Percentiles rank a stretch among this genome's conserved stretches.
Conservation (phyloP, 2,888 invertebrate species). For the Ephialtes manifestator region DNA sequence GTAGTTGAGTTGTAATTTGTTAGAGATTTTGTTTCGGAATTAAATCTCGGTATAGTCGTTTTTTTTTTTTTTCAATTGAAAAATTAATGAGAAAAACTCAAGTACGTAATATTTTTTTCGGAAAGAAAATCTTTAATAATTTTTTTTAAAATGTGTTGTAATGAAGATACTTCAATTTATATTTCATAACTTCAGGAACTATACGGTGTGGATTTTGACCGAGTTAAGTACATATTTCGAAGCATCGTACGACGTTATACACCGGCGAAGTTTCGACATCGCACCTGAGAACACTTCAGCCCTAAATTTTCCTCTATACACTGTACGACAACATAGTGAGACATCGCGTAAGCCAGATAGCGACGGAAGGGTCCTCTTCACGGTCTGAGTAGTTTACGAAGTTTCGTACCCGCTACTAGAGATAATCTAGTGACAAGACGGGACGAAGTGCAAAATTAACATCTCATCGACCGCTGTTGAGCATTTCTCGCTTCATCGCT, state of each 20-base stretch:
- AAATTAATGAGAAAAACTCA: neutral
- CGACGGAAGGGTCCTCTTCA: constrained; percentile 13
- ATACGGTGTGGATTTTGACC: neutral
- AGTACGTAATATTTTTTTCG: neutral
- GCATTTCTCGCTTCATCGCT: constrained; percentile 40
- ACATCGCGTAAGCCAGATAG: constrained; percentile 36
- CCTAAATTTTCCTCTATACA: constrained; percentile 31
- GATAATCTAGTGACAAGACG: constrained; percentile 71
- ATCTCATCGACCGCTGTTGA: constrained; percentile 62
- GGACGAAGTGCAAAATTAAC: constrained; percentile 72
- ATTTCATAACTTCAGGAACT: neutral
- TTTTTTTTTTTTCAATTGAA: no score
- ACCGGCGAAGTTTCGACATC: constrained; percentile 42
- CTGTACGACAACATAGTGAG: constrained; percentile 1
- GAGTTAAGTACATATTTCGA: constrained; percentile 7
- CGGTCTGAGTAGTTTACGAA: constrained; percentile 52
- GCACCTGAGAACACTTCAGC: constrained; percentile 29
- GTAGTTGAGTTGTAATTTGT: no score
- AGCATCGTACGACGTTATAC: neutral
- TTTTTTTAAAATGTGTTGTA: neutral
- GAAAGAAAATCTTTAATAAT: neutral
- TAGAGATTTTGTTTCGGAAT: neutral
- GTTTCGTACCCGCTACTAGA: constrained; percentile 48
- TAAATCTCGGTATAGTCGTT: no score
- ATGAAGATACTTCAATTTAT: neutral